Evolutionary conservation across 2,888 invertebrate genomes (phyloP).

Genomic region (Melanophora roralis): DNA sequence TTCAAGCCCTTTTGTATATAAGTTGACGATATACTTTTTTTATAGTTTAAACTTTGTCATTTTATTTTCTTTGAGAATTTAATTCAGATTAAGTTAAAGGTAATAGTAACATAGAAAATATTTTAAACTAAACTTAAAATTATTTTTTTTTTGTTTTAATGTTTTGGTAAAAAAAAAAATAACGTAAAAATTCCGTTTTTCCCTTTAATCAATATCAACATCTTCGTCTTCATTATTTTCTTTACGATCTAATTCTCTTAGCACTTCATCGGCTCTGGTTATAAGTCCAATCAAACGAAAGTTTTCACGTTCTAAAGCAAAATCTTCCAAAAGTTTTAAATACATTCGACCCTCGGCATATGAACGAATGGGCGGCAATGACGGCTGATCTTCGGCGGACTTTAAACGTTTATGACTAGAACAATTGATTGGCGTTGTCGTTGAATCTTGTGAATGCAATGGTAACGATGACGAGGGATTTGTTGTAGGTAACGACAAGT

Average conservation of each 20-base stretch:
- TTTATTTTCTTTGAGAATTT: conserved; percentile 25
- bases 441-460: neutral
- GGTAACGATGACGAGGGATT: neutral
- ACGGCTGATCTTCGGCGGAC: conserved; percentile 9
- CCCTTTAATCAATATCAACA: conserved; percentile 62
- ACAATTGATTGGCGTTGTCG: conserved; percentile 25
- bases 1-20: no score
- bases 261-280: conserved; percentile 73
- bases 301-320: conserved; percentile 72
- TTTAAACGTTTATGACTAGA: conserved; percentile 50
- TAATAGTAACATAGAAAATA: conserved; percentile 1
- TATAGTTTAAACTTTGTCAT: no score
- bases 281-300: conserved; percentile 73
- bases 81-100: neutral
- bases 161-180: conserved; percentile 34
- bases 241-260: conserved; percentile 70
- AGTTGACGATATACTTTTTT: no score
- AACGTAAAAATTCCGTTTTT: neutral
- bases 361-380: conserved; percentile 61
- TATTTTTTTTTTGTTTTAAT: conserved; percentile 40
- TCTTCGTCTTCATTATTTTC: conserved; percentile 63
- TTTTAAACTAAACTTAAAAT: conserved; percentile 45
- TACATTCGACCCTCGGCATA: conserved; percentile 73
- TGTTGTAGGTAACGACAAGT: neutral
- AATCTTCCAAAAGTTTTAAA: conserved; percentile 73